Evolutionary conservation across 2,797 vertebrate species (phyloP), one percentile per base, ranked within the genome.

Genomic region (Protosalanx chinensis): DNA sequence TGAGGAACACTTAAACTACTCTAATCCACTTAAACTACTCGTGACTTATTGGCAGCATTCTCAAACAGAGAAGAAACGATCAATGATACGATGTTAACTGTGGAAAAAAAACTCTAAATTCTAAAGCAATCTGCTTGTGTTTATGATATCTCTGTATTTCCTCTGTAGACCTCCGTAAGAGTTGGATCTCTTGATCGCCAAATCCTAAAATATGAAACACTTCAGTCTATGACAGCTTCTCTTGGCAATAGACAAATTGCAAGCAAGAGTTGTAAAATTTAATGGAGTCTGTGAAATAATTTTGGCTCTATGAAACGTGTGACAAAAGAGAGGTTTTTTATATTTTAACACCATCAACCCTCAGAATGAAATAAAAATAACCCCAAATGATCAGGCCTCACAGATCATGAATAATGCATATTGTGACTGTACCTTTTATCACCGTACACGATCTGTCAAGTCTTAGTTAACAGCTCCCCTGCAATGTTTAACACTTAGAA

Each of bases 41-140:
- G 75, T 81, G 41, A 82, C 70, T 73, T 70, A 64, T 69, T 81
- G 76, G 68, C 71, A 79, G 61, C 67, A 49, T 76, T 76, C 76
- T 49, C 74, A 77, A 37, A 71, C 60, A 37, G 13, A 61, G 59
- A 64, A 35, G 60, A 62, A 10, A 73, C 37, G 23, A 12, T 41
- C 6, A 37, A 10, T 10, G 1, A 41, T 35, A 32, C 32, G 41
- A 63, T 33, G 32, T 33, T 5, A 62, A 5, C 1, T 60, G 27
- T 15, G 59, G 5, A 33, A 16, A 16, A 10, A 16, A 16, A 33
- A 15, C 15, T 62, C 3, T n/a, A 57, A 20, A 57, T 6, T 57
- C 6, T 27, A 27, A 27, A 27, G 23, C 23, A 27, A 27, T 35
- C 23, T 64, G 35, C 63, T n/a, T 23, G 23, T 64, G 20, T 35